Base-by-base conservation (phyloP, 2,888 invertebrate genomes). In the Drosophila paranaensis region DNA sequence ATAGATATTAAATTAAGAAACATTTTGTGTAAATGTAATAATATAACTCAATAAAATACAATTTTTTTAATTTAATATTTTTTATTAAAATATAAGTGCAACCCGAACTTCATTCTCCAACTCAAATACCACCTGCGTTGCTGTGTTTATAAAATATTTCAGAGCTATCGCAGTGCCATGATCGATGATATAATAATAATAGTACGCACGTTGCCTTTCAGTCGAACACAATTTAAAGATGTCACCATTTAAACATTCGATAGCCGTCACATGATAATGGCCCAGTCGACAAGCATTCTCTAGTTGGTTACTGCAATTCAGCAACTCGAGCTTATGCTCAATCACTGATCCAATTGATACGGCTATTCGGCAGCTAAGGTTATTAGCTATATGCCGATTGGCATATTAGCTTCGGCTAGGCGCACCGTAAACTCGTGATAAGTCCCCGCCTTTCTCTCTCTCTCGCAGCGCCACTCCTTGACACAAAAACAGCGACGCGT, bases 291-390 rank as follows among this genome's bases (percentile, higher is more conserved):
- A 20, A 54, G 11, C 43, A n/a, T 16, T 60, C 8, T 14, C 27
- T 43, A 11, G 56, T 35, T n/a, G 16, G 8, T 13, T n/a, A 55
- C 30, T 79, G 80, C 66, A 70, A 62, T 62, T 66, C 77, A 62
- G 60, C 46, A 89, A 78, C 85, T 69, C 85, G 85, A 81, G 89
- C 89, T 78, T 72, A 73, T 75, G 72, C 81, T 84, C 82, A 84
- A 84, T 89, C 84, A 84, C 78, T 80, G 79, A 78, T 79, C 66
- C 65, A 53, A 69, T 77, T 71, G 85, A 89, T 88, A 87, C 68
- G 72, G 54, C 55, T 37, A 56, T 53, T 67, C 61, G 53, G 56
- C 53, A 51, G 64, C 48, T 75, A 63, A 74, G 60, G 80, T 60
- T 70, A 50, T 81, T 66, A 10, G 48, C n/a, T 5, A 77, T 77